Evolutionary conservation across 92 coral and sea anemone species (phyloP).

Genomic region (Phenganax marumi): DNA sequence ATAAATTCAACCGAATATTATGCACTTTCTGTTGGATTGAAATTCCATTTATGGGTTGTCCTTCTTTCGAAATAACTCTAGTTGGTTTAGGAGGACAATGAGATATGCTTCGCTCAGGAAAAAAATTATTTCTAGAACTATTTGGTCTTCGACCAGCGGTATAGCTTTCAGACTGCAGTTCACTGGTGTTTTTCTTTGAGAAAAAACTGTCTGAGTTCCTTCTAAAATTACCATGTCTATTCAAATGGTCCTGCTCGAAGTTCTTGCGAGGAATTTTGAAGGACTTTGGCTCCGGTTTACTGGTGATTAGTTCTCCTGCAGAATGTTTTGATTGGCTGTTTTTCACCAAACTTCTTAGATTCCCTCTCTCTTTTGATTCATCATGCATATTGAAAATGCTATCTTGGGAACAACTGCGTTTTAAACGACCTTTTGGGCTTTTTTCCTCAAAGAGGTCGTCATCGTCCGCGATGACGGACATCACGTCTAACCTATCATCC

Average conservation of each 20-base stretch:
- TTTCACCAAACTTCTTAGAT: constrained; percentile 11
- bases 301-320: constrained; percentile 12
- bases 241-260: not conserved
- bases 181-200: not conserved
- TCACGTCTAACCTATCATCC: constrained; percentile 29
- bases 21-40: not conserved
- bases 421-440: constrained; percentile 4
- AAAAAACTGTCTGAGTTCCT: not conserved
- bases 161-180: not conserved
- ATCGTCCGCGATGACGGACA: constrained; percentile 39
- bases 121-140: not conserved
- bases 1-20: not conserved
- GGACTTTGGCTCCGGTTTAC: not conserved
- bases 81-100: constrained; percentile 2
- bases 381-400: constrained; percentile 18
- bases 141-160: not conserved
- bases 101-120: not conserved
- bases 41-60: not conserved
- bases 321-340: not conserved
- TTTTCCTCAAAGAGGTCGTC: constrained; percentile 22
- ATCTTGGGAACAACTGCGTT: constrained; percentile 35
- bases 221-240: too few species aligned
- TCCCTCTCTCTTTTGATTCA: not conserved
- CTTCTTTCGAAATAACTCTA: not conserved
- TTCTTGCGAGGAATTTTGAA: constrained; percentile 14